These are phyloP conservation scores for Cephus sareptanus DNA, from an alignment of 2,888 invertebrate species.

Conservation along the genomic window DNA sequence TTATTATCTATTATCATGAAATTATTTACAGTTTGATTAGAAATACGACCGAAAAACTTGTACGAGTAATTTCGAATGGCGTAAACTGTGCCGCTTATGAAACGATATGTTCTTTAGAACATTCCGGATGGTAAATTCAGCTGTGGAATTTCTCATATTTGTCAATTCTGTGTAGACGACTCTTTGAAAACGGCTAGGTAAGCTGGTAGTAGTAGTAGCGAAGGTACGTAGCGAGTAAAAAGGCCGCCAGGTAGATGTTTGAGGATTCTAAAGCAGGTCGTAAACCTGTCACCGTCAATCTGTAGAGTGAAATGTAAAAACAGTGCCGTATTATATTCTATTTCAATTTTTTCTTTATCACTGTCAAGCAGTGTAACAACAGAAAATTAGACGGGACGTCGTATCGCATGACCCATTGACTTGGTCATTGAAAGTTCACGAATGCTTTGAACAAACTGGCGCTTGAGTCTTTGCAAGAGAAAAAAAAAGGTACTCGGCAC, in stretches of 20 bases:
- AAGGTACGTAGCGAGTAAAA: neutral
- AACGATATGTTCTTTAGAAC: neutral
- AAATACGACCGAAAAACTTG: neutral
- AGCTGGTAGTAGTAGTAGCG: neutral
- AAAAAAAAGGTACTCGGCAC: neutral
- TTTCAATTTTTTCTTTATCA: neutral
- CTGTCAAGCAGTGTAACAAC: neutral
- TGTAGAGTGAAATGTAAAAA: neutral
- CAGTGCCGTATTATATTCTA: neutral
- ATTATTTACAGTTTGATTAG: neutral
- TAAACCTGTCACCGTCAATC: neutral
- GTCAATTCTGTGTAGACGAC: neutral
- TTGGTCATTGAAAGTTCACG: neutral
- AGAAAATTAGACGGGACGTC: constrained; percentile 3
- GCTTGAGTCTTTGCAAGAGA: neutral
- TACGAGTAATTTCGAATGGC: neutral
- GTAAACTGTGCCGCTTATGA: neutral
- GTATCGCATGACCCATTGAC: constrained; percentile 15
- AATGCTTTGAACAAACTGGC: neutral
- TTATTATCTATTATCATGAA: neutral
- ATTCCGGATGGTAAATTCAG: neutral
- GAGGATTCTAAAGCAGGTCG: neutral
- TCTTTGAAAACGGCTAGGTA: neutral
- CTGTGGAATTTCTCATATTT: neutral
- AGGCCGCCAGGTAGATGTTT: neutral